phyloP scores from a whole-genome alignment of 2,888 invertebrate species.

The Noctua fimbriata region DNA sequence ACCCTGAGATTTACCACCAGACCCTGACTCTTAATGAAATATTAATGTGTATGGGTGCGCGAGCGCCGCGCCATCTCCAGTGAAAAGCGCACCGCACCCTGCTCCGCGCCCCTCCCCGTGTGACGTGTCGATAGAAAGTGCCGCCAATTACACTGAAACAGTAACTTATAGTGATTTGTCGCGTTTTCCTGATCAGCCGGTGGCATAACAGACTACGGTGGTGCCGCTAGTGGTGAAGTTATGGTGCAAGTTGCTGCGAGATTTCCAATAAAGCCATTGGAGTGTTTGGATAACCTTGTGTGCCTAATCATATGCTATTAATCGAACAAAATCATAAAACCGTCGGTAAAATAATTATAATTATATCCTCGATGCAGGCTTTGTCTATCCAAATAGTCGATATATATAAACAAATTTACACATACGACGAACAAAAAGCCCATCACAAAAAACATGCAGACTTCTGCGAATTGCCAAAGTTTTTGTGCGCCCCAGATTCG shows the following conservation, averaged over 20 bases:
- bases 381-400: background rate
- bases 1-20: background rate
- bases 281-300: background rate
- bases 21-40: constrained; percentile 18
- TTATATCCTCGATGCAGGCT: background rate
- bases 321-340: background rate
- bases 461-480: background rate
- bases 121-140: constrained; percentile 36
- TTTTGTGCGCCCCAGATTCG: background rate
- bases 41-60: constrained; percentile 11
- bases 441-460: background rate
- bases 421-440: background rate
- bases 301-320: background rate
- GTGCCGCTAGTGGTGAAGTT: background rate
- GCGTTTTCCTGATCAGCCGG: background rate
- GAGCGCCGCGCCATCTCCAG: constrained; percentile 8
- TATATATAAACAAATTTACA: background rate
- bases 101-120: background rate
- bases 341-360: background rate
- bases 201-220: background rate
- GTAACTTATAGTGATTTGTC: constrained; percentile 24
- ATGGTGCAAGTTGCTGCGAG: background rate
- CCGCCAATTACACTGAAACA: constrained; percentile 36
- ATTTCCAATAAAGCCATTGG: background rate
- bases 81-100: constrained; percentile 1